phyloP scores from a whole-genome alignment of 2,888 invertebrate genomes.

The Yponomeuta malinellus region DNA sequence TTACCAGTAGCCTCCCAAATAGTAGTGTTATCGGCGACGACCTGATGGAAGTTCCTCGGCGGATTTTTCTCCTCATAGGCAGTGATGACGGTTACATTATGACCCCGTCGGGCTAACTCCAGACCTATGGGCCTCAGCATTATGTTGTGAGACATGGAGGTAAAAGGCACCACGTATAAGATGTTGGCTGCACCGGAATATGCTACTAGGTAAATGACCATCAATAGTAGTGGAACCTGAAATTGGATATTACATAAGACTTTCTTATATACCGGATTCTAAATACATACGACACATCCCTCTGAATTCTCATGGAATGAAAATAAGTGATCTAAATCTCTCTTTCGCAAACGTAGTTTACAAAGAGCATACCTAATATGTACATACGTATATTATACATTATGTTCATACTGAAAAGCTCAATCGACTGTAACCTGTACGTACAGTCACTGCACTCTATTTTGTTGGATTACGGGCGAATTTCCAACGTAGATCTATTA shows the following conservation, averaged over 20 bases:
- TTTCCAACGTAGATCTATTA: no score
- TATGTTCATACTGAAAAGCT: neutral
- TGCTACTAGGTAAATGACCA: constrained; percentile 12
- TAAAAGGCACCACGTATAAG: constrained; percentile 62
- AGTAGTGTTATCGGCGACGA: constrained; percentile 46
- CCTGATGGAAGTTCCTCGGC: constrained; percentile 53
- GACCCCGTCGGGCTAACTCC: constrained; percentile 66
- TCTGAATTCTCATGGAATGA: no score
- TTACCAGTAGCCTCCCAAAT: constrained; percentile 60
- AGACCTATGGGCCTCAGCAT: constrained; percentile 60
- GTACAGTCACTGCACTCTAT: no score
- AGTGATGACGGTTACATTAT: constrained; percentile 69
- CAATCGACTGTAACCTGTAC: no score
- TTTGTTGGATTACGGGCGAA: no score
- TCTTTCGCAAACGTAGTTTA: neutral
- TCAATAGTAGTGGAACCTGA: neutral
- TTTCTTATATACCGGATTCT: no score
- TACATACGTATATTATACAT: no score
- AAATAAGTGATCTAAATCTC: no score
- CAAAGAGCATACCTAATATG: neutral
- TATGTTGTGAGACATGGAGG: constrained; percentile 65
- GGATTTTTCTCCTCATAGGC: constrained; percentile 44
- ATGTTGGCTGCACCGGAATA: constrained; percentile 50
- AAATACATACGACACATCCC: no score
- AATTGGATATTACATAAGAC: neutral